Conservation (phyloP, 2,797 vertebrate genomes). For the Leptodactylus fallax region DNA sequence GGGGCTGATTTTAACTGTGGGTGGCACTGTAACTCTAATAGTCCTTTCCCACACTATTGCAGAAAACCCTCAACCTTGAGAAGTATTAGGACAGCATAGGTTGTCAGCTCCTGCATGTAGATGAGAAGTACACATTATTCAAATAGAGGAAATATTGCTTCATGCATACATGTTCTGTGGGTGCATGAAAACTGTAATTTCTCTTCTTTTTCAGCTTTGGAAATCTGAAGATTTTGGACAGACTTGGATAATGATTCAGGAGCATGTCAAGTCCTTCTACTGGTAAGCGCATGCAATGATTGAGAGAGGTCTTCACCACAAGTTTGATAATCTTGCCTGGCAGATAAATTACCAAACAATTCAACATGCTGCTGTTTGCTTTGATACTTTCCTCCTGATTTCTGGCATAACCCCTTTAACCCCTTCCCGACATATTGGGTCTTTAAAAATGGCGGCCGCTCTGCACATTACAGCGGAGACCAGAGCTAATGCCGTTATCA, state of each 20-base stretch:
- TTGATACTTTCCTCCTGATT: too few relatives aligned
- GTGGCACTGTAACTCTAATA: too few relatives aligned
- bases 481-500: too few relatives aligned
- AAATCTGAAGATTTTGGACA: conserved; percentile 97
- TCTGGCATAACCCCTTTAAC: too few relatives aligned
- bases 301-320: too few relatives aligned
- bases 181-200: not conserved
- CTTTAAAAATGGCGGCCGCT: too few relatives aligned
- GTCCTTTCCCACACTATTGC: not conserved
- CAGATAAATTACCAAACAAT: too few relatives aligned
- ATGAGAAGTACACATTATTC: not conserved
- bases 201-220: conserved; percentile 84
- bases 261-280: conserved; percentile 94
- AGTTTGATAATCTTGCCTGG: too few relatives aligned
- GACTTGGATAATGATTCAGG: conserved; percentile 98
- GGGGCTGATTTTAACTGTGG: too few relatives aligned
- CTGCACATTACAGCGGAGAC: too few relatives aligned
- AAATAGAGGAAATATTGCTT: not conserved
- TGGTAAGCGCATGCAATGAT: conserved; percentile 81
- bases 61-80: not conserved
- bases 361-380: too few relatives aligned
- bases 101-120: not conserved
- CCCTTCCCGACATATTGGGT: too few relatives aligned
- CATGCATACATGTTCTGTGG: not conserved
- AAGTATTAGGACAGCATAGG: not conserved